Evolutionary conservation across 1,140 invertebrate species (phyloP).

Genomic region (Drosophila leontia): DNA sequence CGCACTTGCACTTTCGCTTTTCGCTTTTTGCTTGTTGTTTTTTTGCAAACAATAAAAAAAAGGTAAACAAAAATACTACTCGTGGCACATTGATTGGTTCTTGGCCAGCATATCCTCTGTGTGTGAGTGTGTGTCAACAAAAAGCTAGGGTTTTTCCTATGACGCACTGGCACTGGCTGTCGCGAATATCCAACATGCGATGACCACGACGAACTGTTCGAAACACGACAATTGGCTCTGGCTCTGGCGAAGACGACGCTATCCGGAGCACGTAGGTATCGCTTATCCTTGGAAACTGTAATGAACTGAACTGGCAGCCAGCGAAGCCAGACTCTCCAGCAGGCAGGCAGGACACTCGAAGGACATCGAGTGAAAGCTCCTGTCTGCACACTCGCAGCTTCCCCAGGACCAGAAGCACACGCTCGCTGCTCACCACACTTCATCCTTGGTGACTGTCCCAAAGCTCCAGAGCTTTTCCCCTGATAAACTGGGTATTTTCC

Average conservation of each 20-base stretch:
- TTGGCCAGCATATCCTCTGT: not conserved
- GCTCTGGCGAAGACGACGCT: slow-evolving; percentile 10
- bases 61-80: slow-evolving; percentile 13
- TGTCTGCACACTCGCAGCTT: too few species aligned
- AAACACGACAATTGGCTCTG: slow-evolving; percentile 18
- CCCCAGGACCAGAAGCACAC: too few species aligned
- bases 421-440: not conserved
- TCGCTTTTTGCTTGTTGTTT: not conserved
- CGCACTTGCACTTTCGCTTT: slow-evolving; percentile 13
- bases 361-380: slow-evolving; percentile 41
- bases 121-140: not conserved
- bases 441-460: not conserved
- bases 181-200: slow-evolving; percentile 7
- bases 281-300: slow-evolving; percentile 74
- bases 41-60: slow-evolving; percentile 8
- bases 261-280: slow-evolving; percentile 60
- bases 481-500: not conserved
- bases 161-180: slow-evolving; percentile 1
- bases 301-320: slow-evolving; percentile 64
- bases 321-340: slow-evolving; percentile 43
- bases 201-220: slow-evolving; percentile 11
- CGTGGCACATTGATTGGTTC: slow-evolving; percentile 15
- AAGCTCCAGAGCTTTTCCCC: not conserved
- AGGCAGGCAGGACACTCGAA: slow-evolving; percentile 48
- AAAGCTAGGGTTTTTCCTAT: not conserved